Evolutionary conservation across 2,797 vertebrate genomes (phyloP).

Genomic region (Dermochelys coriacea): DNA sequence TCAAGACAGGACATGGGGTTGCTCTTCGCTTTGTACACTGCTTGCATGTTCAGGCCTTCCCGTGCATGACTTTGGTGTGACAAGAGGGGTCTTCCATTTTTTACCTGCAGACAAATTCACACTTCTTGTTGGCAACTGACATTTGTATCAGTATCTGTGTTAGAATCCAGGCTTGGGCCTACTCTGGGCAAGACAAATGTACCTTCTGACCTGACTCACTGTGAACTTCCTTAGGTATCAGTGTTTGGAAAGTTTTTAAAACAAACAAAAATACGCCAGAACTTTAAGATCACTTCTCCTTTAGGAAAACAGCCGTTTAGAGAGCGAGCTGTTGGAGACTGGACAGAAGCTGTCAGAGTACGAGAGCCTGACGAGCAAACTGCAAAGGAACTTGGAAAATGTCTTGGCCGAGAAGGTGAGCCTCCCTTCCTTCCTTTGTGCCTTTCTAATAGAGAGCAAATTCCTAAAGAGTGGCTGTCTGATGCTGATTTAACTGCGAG

Average conservation of each 20-base stretch:
- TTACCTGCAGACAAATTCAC: background rate
- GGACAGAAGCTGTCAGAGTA: slow-evolving; percentile 87
- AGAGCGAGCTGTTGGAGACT: slow-evolving; percentile 90
- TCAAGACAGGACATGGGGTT: background rate
- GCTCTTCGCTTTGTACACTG: background rate
- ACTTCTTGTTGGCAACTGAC: fast-evolving
- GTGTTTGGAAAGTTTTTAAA: background rate
- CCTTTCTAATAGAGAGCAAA: background rate
- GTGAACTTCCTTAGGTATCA: background rate
- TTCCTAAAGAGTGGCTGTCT: background rate
- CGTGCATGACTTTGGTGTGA: fast-evolving
- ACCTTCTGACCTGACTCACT: background rate
- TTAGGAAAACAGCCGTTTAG: slow-evolving; percentile 93
- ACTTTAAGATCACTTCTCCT: background rate
- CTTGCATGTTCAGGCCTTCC: background rate
- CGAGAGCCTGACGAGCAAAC: slow-evolving; percentile 86
- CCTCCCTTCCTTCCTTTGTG: background rate
- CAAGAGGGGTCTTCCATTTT: fast-evolving
- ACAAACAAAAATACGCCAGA: background rate
- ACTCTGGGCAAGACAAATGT: background rate
- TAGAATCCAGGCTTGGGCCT: background rate
- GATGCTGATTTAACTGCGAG: background rate
- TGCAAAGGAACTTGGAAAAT: slow-evolving; percentile 90
- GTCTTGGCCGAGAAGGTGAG: slow-evolving; percentile 92
- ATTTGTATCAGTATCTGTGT: fast-evolving